Conservation (phyloP, 2,888 invertebrate species). For the Hyposoter dolosus region DNA sequence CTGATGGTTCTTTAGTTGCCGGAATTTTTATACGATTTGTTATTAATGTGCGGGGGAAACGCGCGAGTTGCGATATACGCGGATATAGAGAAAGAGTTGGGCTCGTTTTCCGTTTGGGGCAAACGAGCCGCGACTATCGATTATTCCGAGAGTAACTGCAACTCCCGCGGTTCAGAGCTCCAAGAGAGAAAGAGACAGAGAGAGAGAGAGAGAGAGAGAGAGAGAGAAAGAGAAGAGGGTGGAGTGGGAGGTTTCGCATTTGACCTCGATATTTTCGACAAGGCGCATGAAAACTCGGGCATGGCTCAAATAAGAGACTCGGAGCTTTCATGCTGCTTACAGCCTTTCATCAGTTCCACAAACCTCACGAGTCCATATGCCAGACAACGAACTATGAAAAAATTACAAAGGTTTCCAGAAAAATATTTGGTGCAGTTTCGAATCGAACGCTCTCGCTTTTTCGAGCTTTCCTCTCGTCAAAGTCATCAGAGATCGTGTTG, state of each 20-base stretch:
- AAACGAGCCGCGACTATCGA: conserved; percentile 63
- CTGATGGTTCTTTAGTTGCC: conserved; percentile 51
- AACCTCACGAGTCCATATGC: background rate
- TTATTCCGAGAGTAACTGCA: conserved; percentile 56
- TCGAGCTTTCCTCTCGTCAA: no score
- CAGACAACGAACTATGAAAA: background rate
- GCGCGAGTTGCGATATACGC: conserved; percentile 23
- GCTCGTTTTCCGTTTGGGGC: conserved; percentile 60
- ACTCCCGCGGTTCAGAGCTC: conserved; percentile 35
- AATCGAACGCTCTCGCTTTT: background rate
- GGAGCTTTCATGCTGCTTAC: conserved; percentile 10
- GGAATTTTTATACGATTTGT: conserved; percentile 56
- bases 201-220: conserved; percentile 43
- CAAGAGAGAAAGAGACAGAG: conserved; percentile 9
- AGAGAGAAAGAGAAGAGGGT: conserved; percentile 5
- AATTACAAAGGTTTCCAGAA: background rate
- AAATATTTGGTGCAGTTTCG: background rate
- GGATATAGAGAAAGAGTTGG: conserved; percentile 21
- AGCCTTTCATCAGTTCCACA: background rate
- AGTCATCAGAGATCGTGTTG: background rate
- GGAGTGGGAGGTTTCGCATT: conserved; percentile 46
- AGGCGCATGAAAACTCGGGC: conserved; percentile 27
- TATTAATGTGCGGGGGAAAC: conserved; percentile 48
- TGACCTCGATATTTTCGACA: conserved; percentile 62
- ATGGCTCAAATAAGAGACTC: conserved; percentile 36